A percentile compares a stretch with the other conserved stretches of the same genome.
These are phyloP conservation scores for Apotomis capreana DNA, from an alignment of 2,888 invertebrate genomes.

Conservation along the genomic window DNA sequence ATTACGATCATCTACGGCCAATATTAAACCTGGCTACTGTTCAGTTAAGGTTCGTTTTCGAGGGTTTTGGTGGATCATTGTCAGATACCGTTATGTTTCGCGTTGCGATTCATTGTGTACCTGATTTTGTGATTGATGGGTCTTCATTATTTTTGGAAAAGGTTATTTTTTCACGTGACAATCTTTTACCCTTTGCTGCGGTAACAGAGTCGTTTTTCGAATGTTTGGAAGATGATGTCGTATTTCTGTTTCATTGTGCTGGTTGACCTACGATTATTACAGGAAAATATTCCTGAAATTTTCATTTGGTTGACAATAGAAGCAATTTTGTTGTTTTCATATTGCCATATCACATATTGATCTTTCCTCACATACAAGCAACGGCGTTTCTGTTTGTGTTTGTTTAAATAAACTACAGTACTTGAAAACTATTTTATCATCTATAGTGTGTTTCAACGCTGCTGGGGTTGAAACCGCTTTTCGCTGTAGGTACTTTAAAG, in stretches of 20 bases:
- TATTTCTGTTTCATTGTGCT: not conserved
- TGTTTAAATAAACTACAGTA: no score
- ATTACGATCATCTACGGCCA: not conserved
- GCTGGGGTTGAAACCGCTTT: no score
- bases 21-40: not conserved
- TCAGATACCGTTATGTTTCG: conserved; percentile 18
- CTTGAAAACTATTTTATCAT: no score
- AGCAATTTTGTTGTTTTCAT: not conserved
- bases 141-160: conserved; percentile 26
- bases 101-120: conserved; percentile 14
- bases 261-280: not conserved
- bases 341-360: not conserved
- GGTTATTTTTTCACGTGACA: not conserved
- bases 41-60: not conserved
- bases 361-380: no score
- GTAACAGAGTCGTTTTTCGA: conserved; percentile 1
- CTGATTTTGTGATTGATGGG: conserved; percentile 30
- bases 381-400: no score
- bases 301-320: not conserved
- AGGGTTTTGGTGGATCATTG: not conserved
- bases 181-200: not conserved
- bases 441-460: no score
- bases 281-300: conserved; percentile 1
- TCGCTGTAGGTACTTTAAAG: no score
- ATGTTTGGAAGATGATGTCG: not conserved